Percentiles rank a stretch among this genome's conserved stretches.
Evolutionary conservation across 2,797 vertebrate species (phyloP).

Genomic region (Hirundo rustica): DNA sequence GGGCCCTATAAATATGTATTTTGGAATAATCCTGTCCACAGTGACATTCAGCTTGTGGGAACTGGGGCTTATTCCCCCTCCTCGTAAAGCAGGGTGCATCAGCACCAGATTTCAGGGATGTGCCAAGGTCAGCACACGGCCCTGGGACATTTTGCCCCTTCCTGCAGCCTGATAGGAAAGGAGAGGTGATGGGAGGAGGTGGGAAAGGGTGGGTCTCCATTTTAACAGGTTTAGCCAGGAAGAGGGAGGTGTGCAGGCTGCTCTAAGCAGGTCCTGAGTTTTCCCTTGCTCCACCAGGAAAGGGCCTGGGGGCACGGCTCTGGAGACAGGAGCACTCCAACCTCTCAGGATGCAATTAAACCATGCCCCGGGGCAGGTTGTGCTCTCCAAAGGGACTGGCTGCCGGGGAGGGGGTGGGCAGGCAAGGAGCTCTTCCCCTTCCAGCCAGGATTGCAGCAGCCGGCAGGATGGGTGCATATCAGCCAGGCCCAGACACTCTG

Average conservation of each 20-base stretch:
- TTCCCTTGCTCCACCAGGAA: not conserved
- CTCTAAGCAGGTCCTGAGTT: not conserved
- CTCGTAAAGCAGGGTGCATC: not conserved
- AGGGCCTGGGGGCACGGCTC: not conserved
- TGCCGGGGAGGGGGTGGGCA: rapidly evolving
- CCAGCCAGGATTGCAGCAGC: not conserved
- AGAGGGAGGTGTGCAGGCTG: not conserved
- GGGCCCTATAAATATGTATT: not conserved
- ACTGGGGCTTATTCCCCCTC: not conserved
- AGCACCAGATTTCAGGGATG: not conserved
- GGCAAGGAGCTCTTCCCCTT: not conserved
- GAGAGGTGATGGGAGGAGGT: not conserved
- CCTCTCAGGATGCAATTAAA: constrained; percentile 36
- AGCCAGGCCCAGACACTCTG: not conserved
- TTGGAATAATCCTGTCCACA: not conserved
- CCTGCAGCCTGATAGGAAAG: not conserved
- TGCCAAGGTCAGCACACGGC: rapidly evolving
- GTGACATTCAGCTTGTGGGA: not conserved
- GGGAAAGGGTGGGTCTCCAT: not conserved
- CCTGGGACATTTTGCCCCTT: not conserved
- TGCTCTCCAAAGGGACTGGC: not conserved
- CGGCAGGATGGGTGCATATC: not conserved
- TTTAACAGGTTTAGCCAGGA: not conserved
- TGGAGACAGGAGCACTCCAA: not conserved
- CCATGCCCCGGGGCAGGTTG: not conserved